Percentiles rank a stretch among this genome's conserved stretches.
Conservation (phyloP, 2,888 invertebrate genomes). For the Beris chalybata region DNA sequence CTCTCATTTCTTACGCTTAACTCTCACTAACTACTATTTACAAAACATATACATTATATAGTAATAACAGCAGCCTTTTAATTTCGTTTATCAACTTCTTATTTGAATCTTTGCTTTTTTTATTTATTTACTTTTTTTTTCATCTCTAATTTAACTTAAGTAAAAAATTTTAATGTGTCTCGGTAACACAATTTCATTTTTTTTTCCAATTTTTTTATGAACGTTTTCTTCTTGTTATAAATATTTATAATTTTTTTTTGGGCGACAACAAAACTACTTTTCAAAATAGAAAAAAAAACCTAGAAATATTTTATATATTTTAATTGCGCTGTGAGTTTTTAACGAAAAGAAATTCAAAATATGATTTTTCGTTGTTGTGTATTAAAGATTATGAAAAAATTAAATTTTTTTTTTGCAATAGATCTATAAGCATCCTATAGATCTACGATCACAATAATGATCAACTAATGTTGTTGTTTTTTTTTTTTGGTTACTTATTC, state of each 20-base stretch:
- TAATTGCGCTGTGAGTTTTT: constrained; percentile 1
- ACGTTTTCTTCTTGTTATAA: too few species aligned
- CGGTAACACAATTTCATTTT: too few species aligned
- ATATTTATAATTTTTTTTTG: too few species aligned
- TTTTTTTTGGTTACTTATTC: background rate
- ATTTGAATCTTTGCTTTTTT: constrained; percentile 9
- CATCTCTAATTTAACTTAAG: too few species aligned
- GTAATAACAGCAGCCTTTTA: constrained; percentile 12
- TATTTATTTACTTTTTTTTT: background rate
- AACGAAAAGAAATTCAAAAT: background rate
- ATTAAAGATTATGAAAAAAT: background rate
- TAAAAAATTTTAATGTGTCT: too few species aligned
- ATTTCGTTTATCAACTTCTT: constrained; percentile 3
- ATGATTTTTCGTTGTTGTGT: background rate
- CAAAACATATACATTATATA: constrained; percentile 12
- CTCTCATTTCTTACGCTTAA: constrained; percentile 9
- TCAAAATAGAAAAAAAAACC: too few species aligned
- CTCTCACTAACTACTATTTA: constrained; percentile 26
- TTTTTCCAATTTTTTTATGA: too few species aligned
- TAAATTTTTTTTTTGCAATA: constrained; percentile 17
- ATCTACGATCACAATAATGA: constrained; percentile 24
- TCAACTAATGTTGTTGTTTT: constrained; percentile 11
- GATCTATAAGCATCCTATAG: constrained; percentile 34
- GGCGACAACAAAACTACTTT: too few species aligned
- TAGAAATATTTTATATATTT: too few species aligned